Conservation (phyloP, 2,113 vertebrate species). For the Oophaga pumilio region DNA sequence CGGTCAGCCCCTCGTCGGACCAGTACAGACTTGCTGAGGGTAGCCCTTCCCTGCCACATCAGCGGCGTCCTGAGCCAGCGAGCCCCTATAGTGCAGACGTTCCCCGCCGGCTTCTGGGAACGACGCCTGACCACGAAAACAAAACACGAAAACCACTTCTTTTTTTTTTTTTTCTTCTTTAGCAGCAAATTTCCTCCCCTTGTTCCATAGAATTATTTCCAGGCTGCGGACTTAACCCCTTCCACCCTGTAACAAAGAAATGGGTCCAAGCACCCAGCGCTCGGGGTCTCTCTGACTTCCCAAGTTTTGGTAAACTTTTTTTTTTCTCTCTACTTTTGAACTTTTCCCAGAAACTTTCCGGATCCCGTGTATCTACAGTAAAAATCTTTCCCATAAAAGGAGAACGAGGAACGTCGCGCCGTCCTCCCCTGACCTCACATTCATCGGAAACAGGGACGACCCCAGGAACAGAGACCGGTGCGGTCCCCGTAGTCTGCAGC, state of each 20-base stretch:
- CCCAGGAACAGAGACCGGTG: no score
- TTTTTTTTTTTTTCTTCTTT: background rate
- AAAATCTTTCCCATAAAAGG: background rate
- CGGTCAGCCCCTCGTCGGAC: background rate
- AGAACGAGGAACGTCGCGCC: background rate
- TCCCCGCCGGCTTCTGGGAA: background rate
- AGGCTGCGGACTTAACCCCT: background rate
- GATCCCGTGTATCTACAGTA: background rate
- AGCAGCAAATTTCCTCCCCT: background rate
- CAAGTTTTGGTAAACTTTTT: no score
- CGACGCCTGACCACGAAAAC: conserved; percentile 8
- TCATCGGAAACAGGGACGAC: background rate
- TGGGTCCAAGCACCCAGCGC: background rate
- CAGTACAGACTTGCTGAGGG: background rate
- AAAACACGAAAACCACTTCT: conserved; percentile 13
- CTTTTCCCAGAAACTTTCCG: background rate
- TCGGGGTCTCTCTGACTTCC: background rate
- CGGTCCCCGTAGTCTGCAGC: no score
- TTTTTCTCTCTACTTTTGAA: background rate
- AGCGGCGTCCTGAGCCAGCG: background rate
- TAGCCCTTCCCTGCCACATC: conserved; percentile 14
- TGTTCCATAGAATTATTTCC: background rate
- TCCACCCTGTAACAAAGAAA: background rate
- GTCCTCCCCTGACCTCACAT: no score
- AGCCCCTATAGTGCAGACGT: background rate